Evolutionary conservation across 1,140 invertebrate species (phyloP), one percentile per base, ranked within the genome.

Genomic region (Aphelinus atriplicis): DNA sequence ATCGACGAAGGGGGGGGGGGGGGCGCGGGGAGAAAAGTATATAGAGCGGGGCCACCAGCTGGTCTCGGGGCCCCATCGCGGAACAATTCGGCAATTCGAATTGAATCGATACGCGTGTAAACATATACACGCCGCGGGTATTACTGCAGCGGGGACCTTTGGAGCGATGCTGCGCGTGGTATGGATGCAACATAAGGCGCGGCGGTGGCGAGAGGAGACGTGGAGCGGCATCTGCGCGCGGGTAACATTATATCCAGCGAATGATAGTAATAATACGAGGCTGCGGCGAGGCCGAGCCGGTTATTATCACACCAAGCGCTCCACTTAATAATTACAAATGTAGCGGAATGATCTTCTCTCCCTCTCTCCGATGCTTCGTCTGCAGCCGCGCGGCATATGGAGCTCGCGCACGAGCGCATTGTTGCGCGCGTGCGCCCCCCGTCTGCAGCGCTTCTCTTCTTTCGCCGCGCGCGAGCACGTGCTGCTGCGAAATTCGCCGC

Each of bases 181-280:
- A n/a, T n/a, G n/a, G n/a, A n/a, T n/a, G 26, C 26, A 26, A 26
- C 26, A 26, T 26, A 26, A 26, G 26, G 26, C 26, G 26, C 26
- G 26, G 26, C 26, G 26, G 26, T 26, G 26, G 26, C 26, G 26
- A 26, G 26, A 26, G 26, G 26, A 26, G 26, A 26, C 51, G 51
- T 53, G 51, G 51, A 4, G 4, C 51, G 51, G 51, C 51, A 9
- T 53, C 51, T 9, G 51, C 47, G 26, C 43, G 7, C 57, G 58
- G 7, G 51, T 9, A 42, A 45, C 58, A 73, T 73, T 73, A 61
- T 57, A 73, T 61, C 10, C 71, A 3, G 48, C 9, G 51, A 76
- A 71, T 66, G 47, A 76, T 71, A 65, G 74, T 76, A 76, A 76
- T 76, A 71, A 76, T 45, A 43, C 48, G n/a, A 42, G 43, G 46